Percentiles rank a stretch among this genome's conserved stretches.
Evolutionary conservation across 1,140 invertebrate genomes (phyloP).

Genomic region (Prorops nasuta): DNA sequence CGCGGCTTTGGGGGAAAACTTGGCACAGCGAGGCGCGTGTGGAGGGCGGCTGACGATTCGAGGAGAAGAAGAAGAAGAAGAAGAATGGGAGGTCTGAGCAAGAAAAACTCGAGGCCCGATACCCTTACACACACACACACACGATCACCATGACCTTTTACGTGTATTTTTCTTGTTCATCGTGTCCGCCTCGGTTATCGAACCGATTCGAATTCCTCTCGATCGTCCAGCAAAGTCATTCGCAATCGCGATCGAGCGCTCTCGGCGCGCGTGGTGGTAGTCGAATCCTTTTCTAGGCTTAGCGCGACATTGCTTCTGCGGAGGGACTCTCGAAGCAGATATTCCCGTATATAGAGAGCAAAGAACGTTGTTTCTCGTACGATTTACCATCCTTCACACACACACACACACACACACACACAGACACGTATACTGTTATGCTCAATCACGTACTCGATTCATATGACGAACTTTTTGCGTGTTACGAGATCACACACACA

Average conservation of each 20-base stretch:
- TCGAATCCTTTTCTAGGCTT: constrained; percentile 29
- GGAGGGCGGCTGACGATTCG: too few species aligned
- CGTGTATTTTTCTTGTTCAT: too few species aligned
- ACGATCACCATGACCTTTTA: too few species aligned
- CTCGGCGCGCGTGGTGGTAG: constrained; percentile 21
- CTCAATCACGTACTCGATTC: constrained; percentile 6
- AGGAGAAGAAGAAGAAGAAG: constrained; percentile 17
- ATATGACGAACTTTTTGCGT: too few species aligned
- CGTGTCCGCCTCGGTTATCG: too few species aligned
- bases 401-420: background rate
- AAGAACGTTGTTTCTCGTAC: constrained; percentile 19
- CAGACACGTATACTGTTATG: background rate
- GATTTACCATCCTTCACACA: constrained; percentile 2
- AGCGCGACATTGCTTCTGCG: constrained; percentile 20
- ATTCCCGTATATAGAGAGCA: constrained; percentile 19
- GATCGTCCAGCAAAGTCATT: constrained; percentile 18
- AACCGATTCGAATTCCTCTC: constrained; percentile 30
- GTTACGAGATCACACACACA: background rate
- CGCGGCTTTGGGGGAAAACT: too few species aligned
- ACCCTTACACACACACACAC: too few species aligned
- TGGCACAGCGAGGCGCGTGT: too few species aligned
- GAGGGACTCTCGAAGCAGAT: constrained; percentile 9
- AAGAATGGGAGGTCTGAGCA: background rate
- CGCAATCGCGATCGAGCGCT: constrained; percentile 13
- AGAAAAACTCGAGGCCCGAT: too few species aligned